phyloP scores from a whole-genome alignment of 2,113 vertebrate genomes.

The Sander vitreus region DNA sequence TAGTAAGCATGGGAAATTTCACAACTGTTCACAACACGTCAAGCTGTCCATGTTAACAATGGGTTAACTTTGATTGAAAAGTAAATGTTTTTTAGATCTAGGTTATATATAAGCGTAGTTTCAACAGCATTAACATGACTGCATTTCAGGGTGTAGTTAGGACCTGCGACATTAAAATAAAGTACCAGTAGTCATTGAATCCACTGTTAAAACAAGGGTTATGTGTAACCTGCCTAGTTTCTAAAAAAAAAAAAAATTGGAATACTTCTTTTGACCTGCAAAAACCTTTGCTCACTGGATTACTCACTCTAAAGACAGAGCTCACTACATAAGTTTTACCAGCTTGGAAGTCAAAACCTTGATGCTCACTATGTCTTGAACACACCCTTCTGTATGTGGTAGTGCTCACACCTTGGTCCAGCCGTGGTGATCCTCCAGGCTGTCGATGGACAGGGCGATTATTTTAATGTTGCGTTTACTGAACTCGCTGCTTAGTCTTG shows the following conservation, averaged over 20 bases:
- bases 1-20: too few relatives aligned
- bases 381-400: not conserved
- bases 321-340: not conserved
- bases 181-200: not conserved
- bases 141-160: not conserved
- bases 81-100: not conserved
- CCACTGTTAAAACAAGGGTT: not conserved
- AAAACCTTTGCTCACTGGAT: not conserved
- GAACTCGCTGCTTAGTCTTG: conserved; percentile 87
- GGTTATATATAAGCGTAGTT: not conserved
- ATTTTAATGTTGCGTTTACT: conserved; percentile 89
- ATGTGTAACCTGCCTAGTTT: not conserved
- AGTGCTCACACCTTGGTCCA: conserved; percentile 89
- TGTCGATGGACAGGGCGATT: conserved; percentile 93
- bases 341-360: not conserved
- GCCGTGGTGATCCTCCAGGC: conserved; percentile 88
- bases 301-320: not conserved
- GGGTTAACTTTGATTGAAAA: too few relatives aligned
- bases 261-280: not conserved
- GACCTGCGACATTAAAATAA: not conserved
- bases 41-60: too few relatives aligned
- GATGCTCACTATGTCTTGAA: not conserved
- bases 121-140: not conserved
- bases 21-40: too few relatives aligned
- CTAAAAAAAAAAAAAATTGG: not conserved